Percentiles rank a stretch among this genome's conserved stretches.
These are phyloP conservation scores for Grammomys surdaster DNA, from an alignment of 2,113 vertebrate species.

Conservation along the genomic window DNA sequence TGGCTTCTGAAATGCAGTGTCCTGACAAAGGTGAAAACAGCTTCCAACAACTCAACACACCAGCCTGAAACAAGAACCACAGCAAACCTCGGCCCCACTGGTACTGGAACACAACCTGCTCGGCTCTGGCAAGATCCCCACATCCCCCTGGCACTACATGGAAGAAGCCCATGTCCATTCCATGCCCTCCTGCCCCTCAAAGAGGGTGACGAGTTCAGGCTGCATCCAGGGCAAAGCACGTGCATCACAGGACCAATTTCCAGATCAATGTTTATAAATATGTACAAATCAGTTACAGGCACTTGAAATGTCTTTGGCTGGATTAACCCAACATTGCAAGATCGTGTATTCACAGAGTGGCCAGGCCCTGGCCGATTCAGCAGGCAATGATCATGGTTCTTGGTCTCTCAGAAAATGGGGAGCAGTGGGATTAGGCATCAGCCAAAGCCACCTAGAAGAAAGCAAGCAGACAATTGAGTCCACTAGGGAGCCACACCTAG, in stretches of 20 bases:
- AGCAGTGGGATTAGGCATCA: conserved; percentile 90
- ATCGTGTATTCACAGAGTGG: conserved; percentile 93
- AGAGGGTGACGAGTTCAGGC: conserved; percentile 67
- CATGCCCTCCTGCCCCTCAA: conserved; percentile 67
- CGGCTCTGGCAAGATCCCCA: conserved; percentile 32
- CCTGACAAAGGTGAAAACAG: conserved; percentile 84
- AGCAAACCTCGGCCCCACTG: conserved; percentile 45
- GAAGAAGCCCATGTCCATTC: conserved; percentile 65
- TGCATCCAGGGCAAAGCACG: conserved; percentile 84
- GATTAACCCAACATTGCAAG: conserved; percentile 98
- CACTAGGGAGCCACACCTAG: not conserved
- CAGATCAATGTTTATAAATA: conserved; percentile 93
- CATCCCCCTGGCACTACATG: not conserved
- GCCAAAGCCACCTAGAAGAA: conserved; percentile 94
- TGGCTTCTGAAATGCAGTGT: conserved; percentile 86
- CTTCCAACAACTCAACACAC: conserved; percentile 83
- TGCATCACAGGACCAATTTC: conserved; percentile 88
- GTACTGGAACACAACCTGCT: conserved; percentile 73
- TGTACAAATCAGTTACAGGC: conserved; percentile 99
- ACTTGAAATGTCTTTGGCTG: conserved; percentile 99
- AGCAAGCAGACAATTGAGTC: conserved; percentile 57
- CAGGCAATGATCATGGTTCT: conserved; percentile 92
- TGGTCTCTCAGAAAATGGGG: conserved; percentile 77
- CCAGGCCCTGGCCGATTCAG: conserved; percentile 91
- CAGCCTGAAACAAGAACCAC: conserved; percentile 75